phyloP scores from a whole-genome alignment of 2,888 invertebrate genomes.

The Branchinecta sandiegonensis region DNA sequence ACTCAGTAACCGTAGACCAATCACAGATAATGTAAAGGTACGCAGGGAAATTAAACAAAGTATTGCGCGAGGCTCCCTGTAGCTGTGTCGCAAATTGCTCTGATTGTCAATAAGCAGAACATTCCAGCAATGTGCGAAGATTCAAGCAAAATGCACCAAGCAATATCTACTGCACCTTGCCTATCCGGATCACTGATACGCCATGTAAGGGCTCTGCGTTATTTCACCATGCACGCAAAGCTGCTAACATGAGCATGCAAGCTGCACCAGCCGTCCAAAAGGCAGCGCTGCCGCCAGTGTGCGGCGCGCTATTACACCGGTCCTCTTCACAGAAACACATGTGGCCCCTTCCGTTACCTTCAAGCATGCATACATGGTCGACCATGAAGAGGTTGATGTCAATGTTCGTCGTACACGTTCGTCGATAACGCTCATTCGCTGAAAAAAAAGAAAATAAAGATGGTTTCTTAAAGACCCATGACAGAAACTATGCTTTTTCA shows the following conservation, averaged over 20 bases:
- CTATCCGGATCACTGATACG: too few relatives aligned
- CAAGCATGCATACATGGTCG: constrained; percentile 97
- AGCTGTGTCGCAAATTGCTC: too few relatives aligned
- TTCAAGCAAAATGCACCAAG: too few relatives aligned
- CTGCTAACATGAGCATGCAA: neutral
- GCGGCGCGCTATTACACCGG: constrained; percentile 60
- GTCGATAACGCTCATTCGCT: constrained; percentile 78
- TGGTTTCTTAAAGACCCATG: neutral
- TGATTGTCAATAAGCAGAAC: too few relatives aligned
- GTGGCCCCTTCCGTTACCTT: constrained; percentile 93
- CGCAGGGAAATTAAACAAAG: too few relatives aligned
- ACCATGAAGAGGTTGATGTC: constrained; percentile 95
- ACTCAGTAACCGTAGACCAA: too few relatives aligned
- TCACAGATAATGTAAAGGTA: too few relatives aligned
- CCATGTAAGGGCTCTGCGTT: too few relatives aligned
- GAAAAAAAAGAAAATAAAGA: constrained; percentile 29
- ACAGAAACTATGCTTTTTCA: too few relatives aligned
- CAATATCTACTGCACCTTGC: too few relatives aligned
- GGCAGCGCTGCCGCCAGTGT: neutral
- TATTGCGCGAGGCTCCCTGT: too few relatives aligned
- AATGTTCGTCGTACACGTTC: constrained; percentile 82
- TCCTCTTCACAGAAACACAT: constrained; percentile 98
- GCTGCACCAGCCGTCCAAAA: neutral
- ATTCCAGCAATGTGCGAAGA: too few relatives aligned
- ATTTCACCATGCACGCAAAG: neutral